These are phyloP conservation scores for Crax fasciolata DNA, from an alignment of 2,797 vertebrate species.

Conservation along the genomic window DNA sequence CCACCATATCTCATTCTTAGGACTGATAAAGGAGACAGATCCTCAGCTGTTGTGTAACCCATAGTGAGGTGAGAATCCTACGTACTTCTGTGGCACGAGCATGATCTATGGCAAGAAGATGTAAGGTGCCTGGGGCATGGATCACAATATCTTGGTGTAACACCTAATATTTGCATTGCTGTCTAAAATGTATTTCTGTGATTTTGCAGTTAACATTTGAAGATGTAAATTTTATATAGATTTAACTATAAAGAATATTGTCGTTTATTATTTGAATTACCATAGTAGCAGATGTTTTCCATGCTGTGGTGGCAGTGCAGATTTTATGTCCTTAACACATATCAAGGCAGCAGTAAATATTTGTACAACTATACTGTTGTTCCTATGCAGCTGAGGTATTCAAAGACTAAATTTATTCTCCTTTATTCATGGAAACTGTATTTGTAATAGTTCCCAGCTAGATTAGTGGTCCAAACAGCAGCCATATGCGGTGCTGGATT, in stretches of 20 bases:
- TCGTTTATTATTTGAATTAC: conserved; percentile 19
- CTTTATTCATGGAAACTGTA: background rate
- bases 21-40: background rate
- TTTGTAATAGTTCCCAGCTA: conserved; percentile 5
- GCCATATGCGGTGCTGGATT: background rate
- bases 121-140: background rate
- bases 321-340: conserved; percentile 48
- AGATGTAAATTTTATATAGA: background rate
- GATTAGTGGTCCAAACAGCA: background rate
- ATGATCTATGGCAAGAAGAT: background rate
- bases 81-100: background rate
- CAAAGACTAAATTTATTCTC: conserved; percentile 37
- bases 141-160: background rate
- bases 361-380: conserved; percentile 4
- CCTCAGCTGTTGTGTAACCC: background rate
- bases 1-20: background rate
- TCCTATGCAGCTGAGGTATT: conserved; percentile 21
- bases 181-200: background rate
- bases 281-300: conserved; percentile 30
- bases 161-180: background rate
- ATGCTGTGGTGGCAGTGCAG: background rate
- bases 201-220: background rate
- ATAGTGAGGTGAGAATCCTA: background rate
- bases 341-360: conserved; percentile 38
- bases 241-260: background rate